phyloP scores from a whole-genome alignment of 2,888 invertebrate species.

The Hirtodrosophila histrioides region DNA sequence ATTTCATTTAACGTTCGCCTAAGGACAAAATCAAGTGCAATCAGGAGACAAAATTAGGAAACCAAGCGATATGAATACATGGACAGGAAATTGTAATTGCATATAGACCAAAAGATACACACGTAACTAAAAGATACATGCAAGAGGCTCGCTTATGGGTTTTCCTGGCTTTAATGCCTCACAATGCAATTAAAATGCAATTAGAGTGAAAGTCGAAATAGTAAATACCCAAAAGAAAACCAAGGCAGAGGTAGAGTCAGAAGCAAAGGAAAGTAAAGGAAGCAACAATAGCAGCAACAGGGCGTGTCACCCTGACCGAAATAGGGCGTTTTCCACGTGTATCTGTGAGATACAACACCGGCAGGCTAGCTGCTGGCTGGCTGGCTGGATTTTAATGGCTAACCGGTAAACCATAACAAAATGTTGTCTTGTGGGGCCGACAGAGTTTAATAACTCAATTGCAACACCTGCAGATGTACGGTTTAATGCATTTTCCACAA shows the following conservation, averaged over 20 bases:
- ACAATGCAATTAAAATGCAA: slow-evolving; percentile 74
- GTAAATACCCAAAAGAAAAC: slow-evolving; percentile 12
- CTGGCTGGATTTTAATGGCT: slow-evolving; percentile 8
- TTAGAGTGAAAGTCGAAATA: slow-evolving; percentile 57
- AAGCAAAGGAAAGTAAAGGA: slow-evolving; percentile 3
- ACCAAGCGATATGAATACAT: neutral
- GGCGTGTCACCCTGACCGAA: slow-evolving; percentile 9
- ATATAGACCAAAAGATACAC: slow-evolving; percentile 7
- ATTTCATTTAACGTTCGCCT: slow-evolving; percentile 5
- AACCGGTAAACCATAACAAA: too few species aligned
- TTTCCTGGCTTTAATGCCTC: slow-evolving; percentile 15
- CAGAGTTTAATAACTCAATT: slow-evolving; percentile 36
- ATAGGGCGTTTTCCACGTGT: slow-evolving; percentile 7
- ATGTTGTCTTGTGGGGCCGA: neutral
- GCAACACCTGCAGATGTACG: slow-evolving; percentile 29
- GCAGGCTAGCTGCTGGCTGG: too few species aligned
- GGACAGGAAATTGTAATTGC: slow-evolving; percentile 33
- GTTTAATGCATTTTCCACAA: slow-evolving; percentile 2
- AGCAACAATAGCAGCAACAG: neutral
- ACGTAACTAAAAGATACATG: slow-evolving; percentile 14
- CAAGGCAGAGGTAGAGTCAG: neutral
- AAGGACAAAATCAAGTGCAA: slow-evolving; percentile 53
- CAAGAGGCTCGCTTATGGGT: neutral
- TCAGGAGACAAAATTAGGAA: slow-evolving; percentile 32
- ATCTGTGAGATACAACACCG: neutral